These are phyloP conservation scores for Loripinus fragilis DNA, from an alignment of 2,888 invertebrate species.

Conservation along the genomic window DNA sequence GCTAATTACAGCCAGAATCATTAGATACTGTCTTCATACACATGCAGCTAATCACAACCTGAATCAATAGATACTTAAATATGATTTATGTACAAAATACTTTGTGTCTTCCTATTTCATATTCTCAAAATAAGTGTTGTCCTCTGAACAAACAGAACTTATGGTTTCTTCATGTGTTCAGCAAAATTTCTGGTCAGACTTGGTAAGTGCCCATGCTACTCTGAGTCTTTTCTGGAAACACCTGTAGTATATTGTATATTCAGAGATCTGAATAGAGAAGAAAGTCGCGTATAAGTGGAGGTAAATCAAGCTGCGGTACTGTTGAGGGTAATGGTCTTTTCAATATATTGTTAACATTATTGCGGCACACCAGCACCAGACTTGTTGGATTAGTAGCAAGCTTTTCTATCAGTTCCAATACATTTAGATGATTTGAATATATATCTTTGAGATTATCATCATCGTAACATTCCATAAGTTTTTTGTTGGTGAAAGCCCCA, in stretches of 20 bases:
- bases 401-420: slow-evolving; percentile 29
- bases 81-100: too few relatives aligned
- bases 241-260: background rate
- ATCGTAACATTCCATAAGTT: slow-evolving; percentile 18
- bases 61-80: too few relatives aligned
- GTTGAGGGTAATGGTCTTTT: slow-evolving; percentile 26
- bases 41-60: too few relatives aligned
- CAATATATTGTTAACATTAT: slow-evolving; percentile 22
- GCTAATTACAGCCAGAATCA: too few relatives aligned
- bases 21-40: too few relatives aligned
- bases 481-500: slow-evolving; percentile 42
- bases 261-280: slow-evolving; percentile 47
- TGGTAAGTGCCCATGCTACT: background rate
- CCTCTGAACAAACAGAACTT: too few relatives aligned
- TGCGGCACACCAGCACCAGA: slow-evolving; percentile 36
- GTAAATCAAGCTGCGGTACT: slow-evolving; percentile 33
- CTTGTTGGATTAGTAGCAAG: slow-evolving; percentile 37
- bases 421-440: slow-evolving; percentile 29
- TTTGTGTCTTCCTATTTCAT: too few relatives aligned
- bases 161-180: slow-evolving; percentile 49
- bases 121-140: too few relatives aligned
- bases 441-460: slow-evolving; percentile 32
- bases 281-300: slow-evolving; percentile 43
- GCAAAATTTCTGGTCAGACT: background rate
- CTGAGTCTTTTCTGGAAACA: too few relatives aligned